phyloP scores from a whole-genome alignment of 2,888 invertebrate species.

The Sepioteuthis lessoniana region DNA sequence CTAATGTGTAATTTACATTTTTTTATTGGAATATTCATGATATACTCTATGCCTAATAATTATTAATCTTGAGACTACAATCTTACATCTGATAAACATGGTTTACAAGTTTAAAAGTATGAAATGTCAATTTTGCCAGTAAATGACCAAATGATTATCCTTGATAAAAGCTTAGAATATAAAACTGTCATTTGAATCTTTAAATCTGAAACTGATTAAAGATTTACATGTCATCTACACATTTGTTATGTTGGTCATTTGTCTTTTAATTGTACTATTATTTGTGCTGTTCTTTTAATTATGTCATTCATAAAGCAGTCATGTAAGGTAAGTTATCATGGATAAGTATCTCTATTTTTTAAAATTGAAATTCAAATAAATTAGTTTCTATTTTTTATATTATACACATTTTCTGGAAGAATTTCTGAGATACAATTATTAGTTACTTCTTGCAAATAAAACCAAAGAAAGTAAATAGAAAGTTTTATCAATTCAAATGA shows the following conservation, averaged over 20 bases:
- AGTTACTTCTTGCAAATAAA: not conserved
- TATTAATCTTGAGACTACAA: too few species aligned
- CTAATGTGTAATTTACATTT: too few species aligned
- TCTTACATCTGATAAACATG: too few species aligned
- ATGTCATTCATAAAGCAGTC: not conserved
- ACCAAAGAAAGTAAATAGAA: not conserved
- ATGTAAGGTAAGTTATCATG: not conserved
- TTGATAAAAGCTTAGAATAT: not conserved
- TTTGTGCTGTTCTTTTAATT: not conserved
- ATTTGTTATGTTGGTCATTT: constrained; percentile 1
- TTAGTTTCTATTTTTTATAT: not conserved
- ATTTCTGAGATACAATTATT: not conserved
- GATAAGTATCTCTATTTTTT: constrained; percentile 21
- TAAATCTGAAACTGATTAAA: not conserved
- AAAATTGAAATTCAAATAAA: not conserved
- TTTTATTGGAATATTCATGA: too few species aligned
- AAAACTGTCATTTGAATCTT: not conserved
- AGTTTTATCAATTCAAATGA: not conserved
- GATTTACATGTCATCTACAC: not conserved
- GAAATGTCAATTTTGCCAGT: not conserved
- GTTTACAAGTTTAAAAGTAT: not conserved
- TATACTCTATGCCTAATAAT: too few species aligned
- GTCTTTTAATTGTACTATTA: not conserved
- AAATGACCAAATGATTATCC: not conserved
- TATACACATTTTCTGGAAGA: not conserved